Conservation (phyloP, 2,888 invertebrate genomes). For the Cylindroiulus punctatus region DNA sequence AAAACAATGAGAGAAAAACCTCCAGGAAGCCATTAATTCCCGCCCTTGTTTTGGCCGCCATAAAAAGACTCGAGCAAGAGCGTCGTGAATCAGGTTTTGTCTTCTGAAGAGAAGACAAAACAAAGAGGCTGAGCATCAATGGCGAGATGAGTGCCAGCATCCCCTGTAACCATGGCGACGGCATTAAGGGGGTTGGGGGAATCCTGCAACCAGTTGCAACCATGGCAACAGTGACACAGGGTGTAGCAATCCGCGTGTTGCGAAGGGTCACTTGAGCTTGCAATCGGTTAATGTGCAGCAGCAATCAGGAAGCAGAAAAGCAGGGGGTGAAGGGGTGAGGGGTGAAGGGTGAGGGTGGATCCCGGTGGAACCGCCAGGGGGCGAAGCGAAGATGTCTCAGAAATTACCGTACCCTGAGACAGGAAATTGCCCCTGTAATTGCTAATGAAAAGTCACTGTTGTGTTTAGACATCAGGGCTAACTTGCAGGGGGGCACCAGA, state of each 20-base stretch:
- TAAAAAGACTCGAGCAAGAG: slow-evolving; percentile 22
- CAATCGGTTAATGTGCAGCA: slow-evolving; percentile 9
- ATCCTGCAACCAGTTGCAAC: slow-evolving; percentile 38
- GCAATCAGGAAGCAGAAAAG: not conserved
- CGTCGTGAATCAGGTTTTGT: slow-evolving; percentile 14
- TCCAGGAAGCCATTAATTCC: slow-evolving; percentile 11
- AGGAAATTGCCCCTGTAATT: slow-evolving; percentile 37
- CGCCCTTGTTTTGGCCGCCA: slow-evolving; percentile 37
- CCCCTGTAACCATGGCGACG: not conserved
- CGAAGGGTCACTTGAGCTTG: slow-evolving; percentile 17
- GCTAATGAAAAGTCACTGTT: slow-evolving; percentile 25
- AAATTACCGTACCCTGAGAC: not conserved
- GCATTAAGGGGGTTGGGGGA: not conserved
- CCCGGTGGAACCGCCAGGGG: too few relatives aligned
- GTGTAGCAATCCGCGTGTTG: not conserved
- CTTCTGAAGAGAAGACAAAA: slow-evolving; percentile 28
- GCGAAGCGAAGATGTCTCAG: not conserved
- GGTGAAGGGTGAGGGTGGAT: not conserved
- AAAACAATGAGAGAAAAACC: not conserved
- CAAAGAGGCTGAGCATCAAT: slow-evolving; percentile 10
- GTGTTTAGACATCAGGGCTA: not conserved
- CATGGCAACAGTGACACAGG: not conserved
- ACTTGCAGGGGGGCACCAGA: not conserved
- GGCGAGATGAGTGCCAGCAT: slow-evolving; percentile 34
- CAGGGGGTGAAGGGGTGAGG: not conserved